Conservation (phyloP, 2,113 vertebrate species). For the Microcebus griseorufus region DNA sequence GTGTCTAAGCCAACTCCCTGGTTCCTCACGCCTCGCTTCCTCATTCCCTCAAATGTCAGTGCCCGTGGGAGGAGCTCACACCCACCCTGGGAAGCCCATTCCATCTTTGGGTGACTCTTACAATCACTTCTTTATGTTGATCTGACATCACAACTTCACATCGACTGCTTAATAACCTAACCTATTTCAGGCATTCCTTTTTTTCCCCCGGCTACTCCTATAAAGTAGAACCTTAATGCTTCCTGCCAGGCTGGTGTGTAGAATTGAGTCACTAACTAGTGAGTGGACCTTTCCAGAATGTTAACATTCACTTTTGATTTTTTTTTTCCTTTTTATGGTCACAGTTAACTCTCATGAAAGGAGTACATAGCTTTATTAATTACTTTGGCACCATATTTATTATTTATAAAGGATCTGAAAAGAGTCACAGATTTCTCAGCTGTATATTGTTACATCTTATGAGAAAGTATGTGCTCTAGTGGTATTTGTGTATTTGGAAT, state of each 20-base stretch:
- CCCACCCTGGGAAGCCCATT: not conserved
- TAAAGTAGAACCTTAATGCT: not conserved
- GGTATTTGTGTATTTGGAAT: not conserved
- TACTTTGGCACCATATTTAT: not conserved
- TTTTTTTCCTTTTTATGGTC: constrained; percentile 27
- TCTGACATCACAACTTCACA: not conserved
- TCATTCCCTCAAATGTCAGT: not conserved
- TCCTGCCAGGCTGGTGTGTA: not conserved
- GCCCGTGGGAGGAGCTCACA: not conserved
- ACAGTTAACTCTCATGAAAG: not conserved
- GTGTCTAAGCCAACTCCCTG: not conserved
- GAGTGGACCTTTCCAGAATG: not conserved
- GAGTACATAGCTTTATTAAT: not conserved
- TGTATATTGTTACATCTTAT: not conserved
- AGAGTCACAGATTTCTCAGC: not conserved
- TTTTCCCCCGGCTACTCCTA: not conserved
- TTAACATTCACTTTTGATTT: not conserved
- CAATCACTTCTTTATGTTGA: not conserved
- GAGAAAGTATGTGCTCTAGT: not conserved
- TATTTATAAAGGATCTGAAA: constrained; percentile 7
- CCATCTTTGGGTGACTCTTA: not conserved
- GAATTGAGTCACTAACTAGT: not conserved
- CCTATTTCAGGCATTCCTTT: not conserved
- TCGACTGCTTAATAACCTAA: not conserved
- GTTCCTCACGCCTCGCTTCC: not conserved